Conservation (phyloP, 2,797 vertebrate genomes). For the Dendrocincla fuliginosa region DNA sequence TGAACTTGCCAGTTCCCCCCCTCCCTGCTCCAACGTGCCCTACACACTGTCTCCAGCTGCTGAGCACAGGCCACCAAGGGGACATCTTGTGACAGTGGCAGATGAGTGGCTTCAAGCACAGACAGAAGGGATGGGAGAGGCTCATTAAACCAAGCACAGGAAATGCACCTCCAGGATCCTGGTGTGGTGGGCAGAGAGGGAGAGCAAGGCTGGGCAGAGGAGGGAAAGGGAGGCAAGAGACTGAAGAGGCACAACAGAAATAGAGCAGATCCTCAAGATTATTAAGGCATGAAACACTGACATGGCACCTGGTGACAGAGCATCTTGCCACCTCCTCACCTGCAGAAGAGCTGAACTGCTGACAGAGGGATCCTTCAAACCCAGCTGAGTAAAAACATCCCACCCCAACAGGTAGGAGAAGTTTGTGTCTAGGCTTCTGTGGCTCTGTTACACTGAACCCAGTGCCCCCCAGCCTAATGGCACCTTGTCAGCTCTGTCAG, state of each 20-base stretch:
- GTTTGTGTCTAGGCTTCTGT: background rate
- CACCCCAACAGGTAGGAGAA: background rate
- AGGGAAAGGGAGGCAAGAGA: background rate
- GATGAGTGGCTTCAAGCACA: background rate
- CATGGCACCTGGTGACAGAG: background rate
- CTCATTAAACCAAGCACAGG: background rate
- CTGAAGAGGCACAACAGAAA: background rate
- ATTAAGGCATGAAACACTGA: background rate
- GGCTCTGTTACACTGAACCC: background rate
- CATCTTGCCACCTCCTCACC: background rate
- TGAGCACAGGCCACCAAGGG: background rate
- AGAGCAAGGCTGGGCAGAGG: background rate
- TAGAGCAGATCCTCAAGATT: background rate
- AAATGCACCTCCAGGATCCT: background rate
- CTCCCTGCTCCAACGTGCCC: accelerated
- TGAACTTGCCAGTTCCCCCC: background rate
- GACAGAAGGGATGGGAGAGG: background rate
- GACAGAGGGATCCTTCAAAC: background rate
- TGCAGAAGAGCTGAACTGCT: background rate
- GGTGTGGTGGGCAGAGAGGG: background rate
- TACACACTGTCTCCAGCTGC: background rate
- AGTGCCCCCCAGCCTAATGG: background rate
- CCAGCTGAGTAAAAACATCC: background rate
- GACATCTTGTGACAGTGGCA: background rate
- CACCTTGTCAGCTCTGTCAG: background rate